A percentile compares a stretch with the other conserved stretches of the same genome.
Evolutionary conservation across 2,113 vertebrate species (phyloP).

Genomic region (Actenoides lindsayi): DNA sequence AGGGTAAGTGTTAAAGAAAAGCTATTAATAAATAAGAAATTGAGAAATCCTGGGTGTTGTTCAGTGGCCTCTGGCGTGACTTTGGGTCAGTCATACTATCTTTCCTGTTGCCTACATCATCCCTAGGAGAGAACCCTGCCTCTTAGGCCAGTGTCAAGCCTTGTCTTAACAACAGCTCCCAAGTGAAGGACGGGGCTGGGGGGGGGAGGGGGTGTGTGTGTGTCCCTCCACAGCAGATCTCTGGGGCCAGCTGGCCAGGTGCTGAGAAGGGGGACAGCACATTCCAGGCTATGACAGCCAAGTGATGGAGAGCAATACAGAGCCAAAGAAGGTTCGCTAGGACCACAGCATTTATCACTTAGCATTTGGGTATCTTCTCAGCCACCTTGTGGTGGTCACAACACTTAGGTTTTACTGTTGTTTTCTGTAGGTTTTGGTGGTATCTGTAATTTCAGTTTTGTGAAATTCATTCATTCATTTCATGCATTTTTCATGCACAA

Average conservation of each 20-base stretch:
- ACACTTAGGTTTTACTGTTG: neutral
- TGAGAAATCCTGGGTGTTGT: neutral
- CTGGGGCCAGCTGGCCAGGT: neutral
- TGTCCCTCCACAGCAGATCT: rapidly evolving
- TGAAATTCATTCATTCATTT: too few species aligned
- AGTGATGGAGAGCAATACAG: neutral
- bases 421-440: neutral
- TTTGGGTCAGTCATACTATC: neutral
- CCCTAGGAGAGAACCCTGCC: neutral
- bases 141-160: neutral
- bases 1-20: neutral
- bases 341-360: neutral
- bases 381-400: neutral
- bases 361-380: neutral
- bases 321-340: neutral
- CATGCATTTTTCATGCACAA: too few species aligned
- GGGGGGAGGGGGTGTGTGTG: neutral
- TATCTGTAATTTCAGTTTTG: neutral
- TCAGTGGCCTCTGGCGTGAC: neutral
- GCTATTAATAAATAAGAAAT: neutral
- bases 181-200: neutral
- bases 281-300: neutral
- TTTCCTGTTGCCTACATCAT: neutral
- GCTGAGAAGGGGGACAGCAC: rapidly evolving
- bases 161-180: neutral